Base-by-base conservation (phyloP, 1,140 invertebrate species). In the Thereuonema tuberculata region DNA sequence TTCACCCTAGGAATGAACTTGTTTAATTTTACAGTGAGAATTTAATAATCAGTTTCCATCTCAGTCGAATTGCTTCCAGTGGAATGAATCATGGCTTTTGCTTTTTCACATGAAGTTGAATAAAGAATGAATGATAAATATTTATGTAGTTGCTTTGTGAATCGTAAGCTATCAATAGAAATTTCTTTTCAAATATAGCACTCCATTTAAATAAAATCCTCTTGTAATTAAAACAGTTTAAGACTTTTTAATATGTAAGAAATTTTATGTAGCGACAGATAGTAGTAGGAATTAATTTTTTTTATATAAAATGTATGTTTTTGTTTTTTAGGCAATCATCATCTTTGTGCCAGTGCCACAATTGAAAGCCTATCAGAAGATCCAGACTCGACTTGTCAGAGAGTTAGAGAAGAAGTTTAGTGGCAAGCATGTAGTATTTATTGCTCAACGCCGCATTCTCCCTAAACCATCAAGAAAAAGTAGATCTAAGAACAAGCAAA, bases 401-500 rank as follows among this genome's bases (percentile, higher is more conserved):
- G 97, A 99, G 74, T 74, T 99, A 66, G 97, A 99, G 74, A 99
- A 99, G 82, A 99, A 99, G 74, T 98, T 99, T 78, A 94, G 89
- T 70, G 96, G 95, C 31, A 97, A 94, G 72, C 93, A 98, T 77
- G 94, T 99, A 24, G 93, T 99, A 60, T 95, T 99, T 72, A 84
- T 99, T 76, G 96, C 94, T 47, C 88, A 99, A 77, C 83, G 96
- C 67, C 93, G 94, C 72, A 99, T 99, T 73, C 78, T 99, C 59
- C 92, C 93, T 48, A 99, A 99, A 76, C 96, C 95, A 31, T 95
- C 91, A 48, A 82, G 94, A 66, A 99, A 98, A 77, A 91, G 88
- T 0, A 88, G 89, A 64, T 87, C 84, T 56, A 90, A 91, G 67
- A 85, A 86, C 69, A 99, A 98, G 81, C 96, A 99, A 73, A 99